Conservation (phyloP, 2,113 vertebrate species). For the Mus musculus region DNA sequence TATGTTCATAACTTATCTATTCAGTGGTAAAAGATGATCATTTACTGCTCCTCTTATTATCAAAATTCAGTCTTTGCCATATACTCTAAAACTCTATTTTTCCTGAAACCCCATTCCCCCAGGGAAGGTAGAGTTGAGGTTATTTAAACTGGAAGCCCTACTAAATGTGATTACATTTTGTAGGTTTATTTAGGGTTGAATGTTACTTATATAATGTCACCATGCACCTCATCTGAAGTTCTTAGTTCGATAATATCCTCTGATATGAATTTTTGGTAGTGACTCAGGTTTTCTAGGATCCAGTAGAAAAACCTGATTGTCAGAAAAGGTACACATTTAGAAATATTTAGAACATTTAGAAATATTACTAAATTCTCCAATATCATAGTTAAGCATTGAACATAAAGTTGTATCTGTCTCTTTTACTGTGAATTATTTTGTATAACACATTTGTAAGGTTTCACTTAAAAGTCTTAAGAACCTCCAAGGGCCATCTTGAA, state of each 20-base stretch:
- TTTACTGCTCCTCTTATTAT: not conserved
- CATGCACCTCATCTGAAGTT: not conserved
- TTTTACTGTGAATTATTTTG: not conserved
- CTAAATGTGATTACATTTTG: not conserved
- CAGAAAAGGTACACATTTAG: not conserved
- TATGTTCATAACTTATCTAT: not conserved
- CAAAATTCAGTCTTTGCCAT: not conserved
- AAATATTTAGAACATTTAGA: not conserved
- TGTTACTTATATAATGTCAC: not conserved
- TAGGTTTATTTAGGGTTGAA: not conserved
- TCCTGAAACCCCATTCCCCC: not conserved
- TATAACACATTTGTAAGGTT: not conserved
- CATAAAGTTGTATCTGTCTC: not conserved
- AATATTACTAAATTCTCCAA: not conserved
- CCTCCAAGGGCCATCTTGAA: not conserved
- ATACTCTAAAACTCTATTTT: not conserved
- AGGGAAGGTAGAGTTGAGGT: not conserved
- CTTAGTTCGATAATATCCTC: not conserved
- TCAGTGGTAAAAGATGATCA: not conserved
- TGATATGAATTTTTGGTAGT: not conserved
- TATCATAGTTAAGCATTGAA: not conserved
- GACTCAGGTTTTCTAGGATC: not conserved
- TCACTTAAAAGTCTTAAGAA: not conserved
- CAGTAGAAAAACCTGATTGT: not conserved
- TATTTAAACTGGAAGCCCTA: not conserved